Evolutionary conservation across 2,888 invertebrate genomes (phyloP).

Genomic region (Byasa hedistus): DNA sequence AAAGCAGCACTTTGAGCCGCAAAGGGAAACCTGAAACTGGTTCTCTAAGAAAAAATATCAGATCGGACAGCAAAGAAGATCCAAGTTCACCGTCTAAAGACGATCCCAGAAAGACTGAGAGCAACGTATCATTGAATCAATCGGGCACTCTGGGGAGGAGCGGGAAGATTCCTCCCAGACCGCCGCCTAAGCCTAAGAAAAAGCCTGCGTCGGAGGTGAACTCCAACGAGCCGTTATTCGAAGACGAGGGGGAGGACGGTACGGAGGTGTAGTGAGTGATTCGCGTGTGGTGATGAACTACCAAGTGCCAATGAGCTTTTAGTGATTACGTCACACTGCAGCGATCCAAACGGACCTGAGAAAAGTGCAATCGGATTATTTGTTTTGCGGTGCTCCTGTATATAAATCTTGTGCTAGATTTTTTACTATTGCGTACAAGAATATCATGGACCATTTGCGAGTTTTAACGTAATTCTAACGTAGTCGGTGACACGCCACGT

Average conservation of each 20-base stretch:
- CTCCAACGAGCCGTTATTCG: constrained; percentile 87
- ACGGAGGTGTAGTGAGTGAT: constrained; percentile 87
- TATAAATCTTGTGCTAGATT: constrained; percentile 76
- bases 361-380: constrained; percentile 50
- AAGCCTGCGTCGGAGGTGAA: constrained; percentile 80
- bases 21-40: constrained; percentile 79
- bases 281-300: constrained; percentile 31
- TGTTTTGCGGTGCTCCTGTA: constrained; percentile 76
- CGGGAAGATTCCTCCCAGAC: constrained; percentile 89
- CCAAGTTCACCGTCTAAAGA: constrained; percentile 64
- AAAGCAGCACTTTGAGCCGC: constrained; percentile 64
- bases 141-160: constrained; percentile 72
- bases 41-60: constrained; percentile 65
- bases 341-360: constrained; percentile 49
- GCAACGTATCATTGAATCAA: constrained; percentile 59
- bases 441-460: constrained; percentile 70
- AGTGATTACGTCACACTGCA: constrained; percentile 52
- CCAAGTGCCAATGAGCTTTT: constrained; percentile 76
- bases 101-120: constrained; percentile 61
- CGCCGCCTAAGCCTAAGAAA: constrained; percentile 91
- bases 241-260: constrained; percentile 93
- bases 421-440: constrained; percentile 74
- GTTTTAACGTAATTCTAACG: constrained; percentile 43
- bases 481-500: constrained; percentile 14
- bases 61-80: constrained; percentile 57